Base-by-base conservation (phyloP, 1,140 invertebrate genomes). In the Leptopilina clavipes region DNA sequence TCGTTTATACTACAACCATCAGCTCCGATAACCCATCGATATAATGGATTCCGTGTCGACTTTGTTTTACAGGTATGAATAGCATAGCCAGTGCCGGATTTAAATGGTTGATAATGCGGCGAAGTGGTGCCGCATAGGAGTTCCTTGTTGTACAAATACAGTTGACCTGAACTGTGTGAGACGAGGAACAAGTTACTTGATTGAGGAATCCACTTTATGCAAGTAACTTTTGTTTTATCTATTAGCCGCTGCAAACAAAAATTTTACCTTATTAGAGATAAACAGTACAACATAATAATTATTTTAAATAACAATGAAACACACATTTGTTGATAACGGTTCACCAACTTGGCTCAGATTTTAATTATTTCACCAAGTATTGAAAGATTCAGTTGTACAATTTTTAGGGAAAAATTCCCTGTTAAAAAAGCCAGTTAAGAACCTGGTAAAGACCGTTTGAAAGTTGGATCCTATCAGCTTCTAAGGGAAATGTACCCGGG, bases 211-310 rank as follows among this genome's bases (percentile, higher is more conserved):
- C 98, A 99, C 86, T 96, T 95, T 85, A 99, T 95, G 90, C 98
- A 99, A n/a, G 98, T 99, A 79, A 99, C 98, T 91, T 97, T 96
- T 73, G 95, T 98, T 91, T 99, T 99, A 89, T 99, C 98, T 87
- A 99, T 98, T 84, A 98, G 91, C 89, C 98, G 95, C 96, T 98
- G 93, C 86, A 94, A 84, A 83, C 6, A 80, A 79, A 73, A 14
- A 54, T 18, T 17, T 10, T 17, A 18, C 0, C 18, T 18, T 19
- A 17, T 19, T 54, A 54, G 6, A 18, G 9, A 18, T 10, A 54
- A 11, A n/a, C n/a, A n/a, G n/a, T n/a, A n/a, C n/a, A n/a, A n/a
- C n/a, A n/a, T n/a, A n/a, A n/a, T n/a, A n/a, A n/a, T n/a, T n/a
- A n/a, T n/a, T n/a, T n/a, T n/a, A n/a, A n/a, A n/a, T n/a, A n/a